phyloP scores from a whole-genome alignment of 2,888 invertebrate species.

The Erpobdella octoculata region DNA sequence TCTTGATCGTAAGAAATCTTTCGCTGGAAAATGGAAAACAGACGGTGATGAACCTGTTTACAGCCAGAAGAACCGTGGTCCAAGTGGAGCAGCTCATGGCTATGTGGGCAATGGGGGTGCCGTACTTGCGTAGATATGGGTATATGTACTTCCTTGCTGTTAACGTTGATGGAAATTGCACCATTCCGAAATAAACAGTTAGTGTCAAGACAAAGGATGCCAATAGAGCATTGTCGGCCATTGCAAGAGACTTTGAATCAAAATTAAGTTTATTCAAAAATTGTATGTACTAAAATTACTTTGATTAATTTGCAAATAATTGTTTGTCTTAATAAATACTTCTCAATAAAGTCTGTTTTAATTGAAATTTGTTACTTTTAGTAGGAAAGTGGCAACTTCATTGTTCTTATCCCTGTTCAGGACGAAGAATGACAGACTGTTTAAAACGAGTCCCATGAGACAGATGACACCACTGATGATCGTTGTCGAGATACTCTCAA shows the following conservation, averaged over 20 bases:
- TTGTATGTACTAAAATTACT: too few species aligned
- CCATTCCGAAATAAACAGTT: slow-evolving; percentile 31
- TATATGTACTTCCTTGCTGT: background rate
- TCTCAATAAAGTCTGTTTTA: too few species aligned
- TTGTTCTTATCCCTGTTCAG: slow-evolving; percentile 33
- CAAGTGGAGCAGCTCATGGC: slow-evolving; percentile 36
- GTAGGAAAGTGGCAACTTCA: slow-evolving; percentile 33
- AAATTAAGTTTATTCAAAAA: too few species aligned
- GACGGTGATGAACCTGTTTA: slow-evolving; percentile 37
- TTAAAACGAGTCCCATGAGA: slow-evolving; percentile 35
- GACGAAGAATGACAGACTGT: slow-evolving; percentile 35
- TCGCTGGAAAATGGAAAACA: slow-evolving; percentile 34
- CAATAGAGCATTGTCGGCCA: slow-evolving; percentile 34
- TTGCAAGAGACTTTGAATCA: slow-evolving; percentile 26
- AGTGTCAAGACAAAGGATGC: slow-evolving; percentile 30
- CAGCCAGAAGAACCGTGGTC: slow-evolving; percentile 38
- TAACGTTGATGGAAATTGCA: slow-evolving; percentile 21
- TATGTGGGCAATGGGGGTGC: slow-evolving; percentile 36
- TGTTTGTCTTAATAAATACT: too few species aligned
- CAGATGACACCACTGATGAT: slow-evolving; percentile 33
- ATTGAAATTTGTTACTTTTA: slow-evolving; percentile 25
- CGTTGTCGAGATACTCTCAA: slow-evolving; percentile 34
- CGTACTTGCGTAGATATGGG: slow-evolving; percentile 30
- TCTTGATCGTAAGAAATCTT: slow-evolving; percentile 21
- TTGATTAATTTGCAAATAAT: too few species aligned